Percentiles rank a stretch among this genome's conserved stretches.
Evolutionary conservation across 2,113 vertebrate genomes (phyloP).

Genomic region (Cebidichthys violaceus): DNA sequence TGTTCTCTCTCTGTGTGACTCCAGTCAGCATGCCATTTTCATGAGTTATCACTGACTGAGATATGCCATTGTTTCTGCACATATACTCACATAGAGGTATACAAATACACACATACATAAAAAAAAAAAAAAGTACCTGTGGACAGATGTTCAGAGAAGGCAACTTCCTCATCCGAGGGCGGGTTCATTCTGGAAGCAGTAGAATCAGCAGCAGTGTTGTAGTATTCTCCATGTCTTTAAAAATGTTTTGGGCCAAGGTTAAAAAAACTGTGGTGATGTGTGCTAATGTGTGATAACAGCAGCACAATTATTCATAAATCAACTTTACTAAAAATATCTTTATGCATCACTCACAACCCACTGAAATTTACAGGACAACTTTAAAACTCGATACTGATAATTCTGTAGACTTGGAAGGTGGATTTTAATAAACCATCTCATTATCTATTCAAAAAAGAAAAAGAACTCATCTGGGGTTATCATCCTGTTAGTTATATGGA

Average conservation of each 20-base stretch:
- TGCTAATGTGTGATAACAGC: neutral
- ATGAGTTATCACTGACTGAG: constrained; percentile 77
- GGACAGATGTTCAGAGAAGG: constrained; percentile 10
- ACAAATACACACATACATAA: neutral
- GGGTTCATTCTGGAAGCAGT: neutral
- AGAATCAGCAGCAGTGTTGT: neutral
- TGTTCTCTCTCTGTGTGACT: constrained; percentile 75
- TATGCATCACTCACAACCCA: neutral
- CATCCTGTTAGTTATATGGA: neutral
- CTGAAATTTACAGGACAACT: neutral
- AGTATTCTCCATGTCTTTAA: neutral
- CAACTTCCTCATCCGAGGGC: neutral
- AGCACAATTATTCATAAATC: neutral
- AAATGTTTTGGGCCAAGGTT: constrained; percentile 2
- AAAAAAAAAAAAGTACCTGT: neutral
- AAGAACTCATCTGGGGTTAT: neutral
- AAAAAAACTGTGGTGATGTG: neutral
- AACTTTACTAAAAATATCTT: neutral
- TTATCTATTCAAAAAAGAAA: too few species aligned
- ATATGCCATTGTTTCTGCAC: constrained; percentile 42
- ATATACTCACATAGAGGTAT: neutral
- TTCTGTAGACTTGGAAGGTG: neutral
- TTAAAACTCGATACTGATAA: neutral
- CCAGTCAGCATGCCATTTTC: constrained; percentile 75
- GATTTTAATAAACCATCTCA: too few species aligned